Evolutionary conservation across 1,140 invertebrate genomes (phyloP), one percentile per base, ranked within the genome.

Genomic region (Leptinotarsa lineolata): DNA sequence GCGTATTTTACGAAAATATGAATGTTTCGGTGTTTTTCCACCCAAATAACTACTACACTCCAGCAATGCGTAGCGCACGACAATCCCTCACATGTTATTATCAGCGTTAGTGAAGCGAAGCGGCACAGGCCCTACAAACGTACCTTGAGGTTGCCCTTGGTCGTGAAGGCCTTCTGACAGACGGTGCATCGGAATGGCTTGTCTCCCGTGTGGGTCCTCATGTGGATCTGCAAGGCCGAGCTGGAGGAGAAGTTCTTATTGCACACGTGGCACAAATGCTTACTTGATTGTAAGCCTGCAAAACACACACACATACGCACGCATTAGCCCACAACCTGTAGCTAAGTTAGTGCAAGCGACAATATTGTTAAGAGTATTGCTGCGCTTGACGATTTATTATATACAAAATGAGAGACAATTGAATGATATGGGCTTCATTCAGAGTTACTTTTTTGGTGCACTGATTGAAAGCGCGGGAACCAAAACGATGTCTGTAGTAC

Each of bases 121-220:
- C 76, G 20, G 54, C 16, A 65, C 18, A 11, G 59, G 48, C 6
- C n/a, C 48, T 15, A 69, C 44, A 18, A 78, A 79, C 79, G 84
- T 90, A 96, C 95, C 92, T 99, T 99, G 54, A 99, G 91, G 86
- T 99, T 99, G 77, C 97, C 97, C 87, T 97, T 97, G 77, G 96
- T 98, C 75, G 97, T 98, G 89, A 99, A 99, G 69, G 96, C 96
- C 87, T 97, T 95, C 84, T 93, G 92, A 84, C 96, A 97, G 80
- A 97, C 92, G 77, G 91, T 94, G 87, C 97, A 99, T 84, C 95
- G 93, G 89, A 98, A 99, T 4, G 97, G 97, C 84, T 97, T 97
- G 88, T 98, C 97, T 11, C 96, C 96, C 15, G 97, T 99, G 87
- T 99, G 97, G 2, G 97, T 99, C 82, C 97, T 90, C 93, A 98